Conservation (phyloP, 1,140 invertebrate species). For the Colletes gigas region DNA sequence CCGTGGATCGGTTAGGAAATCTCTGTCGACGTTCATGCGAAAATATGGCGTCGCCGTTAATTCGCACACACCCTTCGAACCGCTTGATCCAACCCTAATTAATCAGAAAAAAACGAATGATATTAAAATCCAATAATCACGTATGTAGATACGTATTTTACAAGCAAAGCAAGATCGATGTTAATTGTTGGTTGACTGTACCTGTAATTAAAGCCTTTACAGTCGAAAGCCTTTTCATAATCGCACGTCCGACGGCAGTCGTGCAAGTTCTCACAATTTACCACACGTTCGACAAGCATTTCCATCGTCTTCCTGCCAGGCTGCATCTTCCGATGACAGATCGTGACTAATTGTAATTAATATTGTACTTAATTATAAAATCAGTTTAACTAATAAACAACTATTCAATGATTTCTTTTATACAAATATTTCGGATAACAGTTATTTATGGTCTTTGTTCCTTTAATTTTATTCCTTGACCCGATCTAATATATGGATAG, state of each 20-base stretch:
- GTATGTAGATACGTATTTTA: background rate
- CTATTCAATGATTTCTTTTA: background rate
- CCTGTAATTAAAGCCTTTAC: constrained; percentile 92
- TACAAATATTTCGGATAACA: background rate
- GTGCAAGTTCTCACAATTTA: constrained; percentile 86
- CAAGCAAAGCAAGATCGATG: too few species aligned
- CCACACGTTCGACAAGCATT: constrained; percentile 84
- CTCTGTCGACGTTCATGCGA: constrained; percentile 83
- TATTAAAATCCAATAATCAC: too few species aligned
- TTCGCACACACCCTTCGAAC: constrained; percentile 86
- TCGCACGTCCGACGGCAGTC: constrained; percentile 88
- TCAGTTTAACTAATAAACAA: too few species aligned
- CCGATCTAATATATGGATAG: too few species aligned
- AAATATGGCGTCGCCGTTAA: constrained; percentile 85
- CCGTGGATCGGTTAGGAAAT: constrained; percentile 85
- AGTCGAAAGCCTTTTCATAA: constrained; percentile 87
- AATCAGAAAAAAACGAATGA: background rate
- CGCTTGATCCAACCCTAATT: constrained; percentile 78
- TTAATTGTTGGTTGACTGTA: constrained; percentile 69
- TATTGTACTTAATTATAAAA: constrained; percentile 20
- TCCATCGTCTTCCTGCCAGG: constrained; percentile 86
- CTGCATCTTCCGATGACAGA: constrained; percentile 87
- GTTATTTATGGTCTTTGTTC: too few species aligned
- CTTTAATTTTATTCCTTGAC: too few species aligned
- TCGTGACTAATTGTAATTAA: constrained; percentile 79